Base-by-base conservation (phyloP, 1,140 invertebrate species). In the Potamilus streckersoni region DNA sequence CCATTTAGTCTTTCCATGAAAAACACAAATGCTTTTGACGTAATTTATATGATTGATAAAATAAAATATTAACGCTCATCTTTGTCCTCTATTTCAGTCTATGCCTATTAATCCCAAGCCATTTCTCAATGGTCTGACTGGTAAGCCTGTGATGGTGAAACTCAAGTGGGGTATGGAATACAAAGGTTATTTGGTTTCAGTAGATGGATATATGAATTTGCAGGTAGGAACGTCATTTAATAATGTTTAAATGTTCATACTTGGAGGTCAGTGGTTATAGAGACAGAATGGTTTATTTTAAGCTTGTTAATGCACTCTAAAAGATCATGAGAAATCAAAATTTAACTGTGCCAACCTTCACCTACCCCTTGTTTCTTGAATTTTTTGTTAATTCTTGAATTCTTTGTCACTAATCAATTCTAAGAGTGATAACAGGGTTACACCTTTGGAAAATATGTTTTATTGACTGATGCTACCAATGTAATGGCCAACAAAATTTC, bases 151-250 rank as follows among this genome's bases (percentile, higher is more conserved):
- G 17, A 94, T 99, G 86, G 96, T 99, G 1, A 99, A 99, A 92
- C 91, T 99, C 63, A 99, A 99, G 90, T 99, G 98, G 98, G 98
- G 98, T 56, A 98, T 99, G 90, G 98, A 99, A 91, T 99, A 99
- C 89, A 98, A 98, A 93, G 98, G 98, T 15, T 89, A 88, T 81
- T 90, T 99, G 31, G 97, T 99, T 0, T 98, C 98, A 8, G 96
- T 98, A 16, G 98, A 99, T 92, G 96, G 96, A 13, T 99, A 99
- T 88, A 99, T 99, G 98, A 99, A 99, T 90, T 90, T 99, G 79
- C 97, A 99, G 91, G 92, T 92, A 84, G 77, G 31, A 62, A 60
- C 12, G 49, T 63, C 31, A 71, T 55, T n/a, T 20, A 11, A 56
- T 56, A 11, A 6, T 56, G 17, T n/a, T 17, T 20, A 56, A 38